Evolutionary conservation across 1,140 invertebrate genomes (phyloP), one percentile per base, ranked within the genome.

Genomic region (Papilio helenus): DNA sequence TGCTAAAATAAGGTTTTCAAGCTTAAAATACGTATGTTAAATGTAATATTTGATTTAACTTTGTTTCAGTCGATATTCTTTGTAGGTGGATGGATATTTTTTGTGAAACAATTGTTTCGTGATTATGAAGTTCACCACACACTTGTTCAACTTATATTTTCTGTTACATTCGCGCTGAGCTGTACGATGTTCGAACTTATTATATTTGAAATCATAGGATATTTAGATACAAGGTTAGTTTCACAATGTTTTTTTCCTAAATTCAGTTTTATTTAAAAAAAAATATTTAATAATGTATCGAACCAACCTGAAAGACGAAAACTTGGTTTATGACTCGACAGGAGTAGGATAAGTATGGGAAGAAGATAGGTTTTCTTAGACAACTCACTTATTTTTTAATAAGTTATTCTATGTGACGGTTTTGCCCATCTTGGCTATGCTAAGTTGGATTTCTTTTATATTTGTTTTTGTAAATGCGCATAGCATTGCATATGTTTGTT

Each of bases 121-220:
- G 98, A 99, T 93, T 99, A 99, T 96, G 99, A 99, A 96, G 98
- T 99, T 2, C 98, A 99, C 90, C 98, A 99, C 92, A 96, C 97
- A 81, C 95, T 99, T 71, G 98, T 99, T 9, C 98, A 99, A 91
- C 94, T 99, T 3, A 98, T 99, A 87, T 99, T 99, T 94, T 99
- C 99, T 0, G 96, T 98, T 8, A 99, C 99, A 58, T 99, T 99
- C 93, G 97, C 99, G 7, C 94, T 99, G 3, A 99, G 99, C 18
- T 99, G 99, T 91, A 99, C 98, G 7, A 99, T 99, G 98, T 99
- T 99, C 95, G 99, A 99, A 93, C 95, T 99, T 34, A 99, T 99
- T 81, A 99, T 99, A 92, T 99, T 99, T 96, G 99, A 99, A 96
- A 99, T 99, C 89, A 95, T 99, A 74, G 99, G 97, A 65, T 96